Conservation (phyloP, 2,888 invertebrate genomes). For the Tipula confusa region DNA sequence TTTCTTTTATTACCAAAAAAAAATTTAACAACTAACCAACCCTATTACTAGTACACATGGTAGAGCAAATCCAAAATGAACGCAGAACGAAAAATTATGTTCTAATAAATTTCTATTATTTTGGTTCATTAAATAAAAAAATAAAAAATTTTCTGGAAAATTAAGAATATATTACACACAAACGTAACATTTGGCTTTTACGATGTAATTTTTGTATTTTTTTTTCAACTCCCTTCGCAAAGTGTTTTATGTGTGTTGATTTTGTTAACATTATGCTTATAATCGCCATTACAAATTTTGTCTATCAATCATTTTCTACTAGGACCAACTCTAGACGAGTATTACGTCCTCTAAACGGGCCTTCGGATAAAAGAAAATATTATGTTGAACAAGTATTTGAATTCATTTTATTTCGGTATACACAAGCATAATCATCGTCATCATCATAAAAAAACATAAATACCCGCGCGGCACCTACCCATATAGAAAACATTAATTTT, state of each 20-base stretch:
- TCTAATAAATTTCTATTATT: conserved; percentile 20
- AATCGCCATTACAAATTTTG: neutral
- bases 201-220: neutral
- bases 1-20: neutral
- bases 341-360: no score
- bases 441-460: neutral
- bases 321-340: no score
- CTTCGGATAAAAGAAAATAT: neutral
- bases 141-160: neutral
- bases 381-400: neutral
- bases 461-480: neutral
- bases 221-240: neutral
- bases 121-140: neutral
- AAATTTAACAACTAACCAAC: neutral
- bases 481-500: neutral
- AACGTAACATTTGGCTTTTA: neutral
- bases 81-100: neutral
- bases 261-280: neutral
- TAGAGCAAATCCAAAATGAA: neutral
- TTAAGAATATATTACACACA: conserved; percentile 20
- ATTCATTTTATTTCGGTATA: neutral
- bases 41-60: neutral
- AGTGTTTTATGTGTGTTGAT: neutral
- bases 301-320: neutral
- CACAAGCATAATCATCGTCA: neutral